phyloP scores from a whole-genome alignment of 2,888 invertebrate species.

The Pegoplata infirma region DNA sequence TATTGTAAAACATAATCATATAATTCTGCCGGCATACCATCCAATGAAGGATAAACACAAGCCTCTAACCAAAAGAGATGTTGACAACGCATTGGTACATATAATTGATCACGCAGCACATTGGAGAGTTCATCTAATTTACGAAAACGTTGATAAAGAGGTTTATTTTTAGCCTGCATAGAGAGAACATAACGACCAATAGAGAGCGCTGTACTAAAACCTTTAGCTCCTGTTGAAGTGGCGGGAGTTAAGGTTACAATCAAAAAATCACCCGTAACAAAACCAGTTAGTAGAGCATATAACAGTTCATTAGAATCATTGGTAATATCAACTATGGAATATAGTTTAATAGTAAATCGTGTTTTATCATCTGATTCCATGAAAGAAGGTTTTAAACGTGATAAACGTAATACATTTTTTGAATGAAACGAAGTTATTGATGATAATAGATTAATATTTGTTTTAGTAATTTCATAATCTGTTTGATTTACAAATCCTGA shows the following conservation, averaged over 20 bases:
- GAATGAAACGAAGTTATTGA: conserved; percentile 68
- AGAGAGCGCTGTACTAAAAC: conserved; percentile 73
- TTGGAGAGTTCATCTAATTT: conserved; percentile 78
- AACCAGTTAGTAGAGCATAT: conserved; percentile 67
- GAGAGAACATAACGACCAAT: conserved; percentile 74
- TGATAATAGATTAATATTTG: conserved; percentile 58
- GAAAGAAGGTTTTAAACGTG: conserved; percentile 25
- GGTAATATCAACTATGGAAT: conserved; percentile 32
- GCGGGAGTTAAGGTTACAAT: conserved; percentile 72
- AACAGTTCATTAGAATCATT: not conserved
- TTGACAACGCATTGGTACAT: conserved; percentile 80
- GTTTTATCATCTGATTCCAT: conserved; percentile 17
- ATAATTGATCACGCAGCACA: conserved; percentile 80
- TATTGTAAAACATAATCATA: conserved; percentile 69
- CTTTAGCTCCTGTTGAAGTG: conserved; percentile 62
- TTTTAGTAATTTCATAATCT: conserved; percentile 58
- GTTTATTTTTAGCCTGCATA: conserved; percentile 65
- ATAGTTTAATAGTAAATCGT: conserved; percentile 61
- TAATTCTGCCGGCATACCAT: conserved; percentile 73
- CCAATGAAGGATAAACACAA: conserved; percentile 75
- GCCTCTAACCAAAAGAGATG: conserved; percentile 77
- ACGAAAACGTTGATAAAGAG: conserved; percentile 69
- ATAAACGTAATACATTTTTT: conserved; percentile 66
- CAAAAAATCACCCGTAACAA: conserved; percentile 73
- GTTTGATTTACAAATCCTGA: conserved; percentile 69